Evolutionary conservation across 2,797 vertebrate species (phyloP).

Genomic region (Limnodromus scolopaceus): DNA sequence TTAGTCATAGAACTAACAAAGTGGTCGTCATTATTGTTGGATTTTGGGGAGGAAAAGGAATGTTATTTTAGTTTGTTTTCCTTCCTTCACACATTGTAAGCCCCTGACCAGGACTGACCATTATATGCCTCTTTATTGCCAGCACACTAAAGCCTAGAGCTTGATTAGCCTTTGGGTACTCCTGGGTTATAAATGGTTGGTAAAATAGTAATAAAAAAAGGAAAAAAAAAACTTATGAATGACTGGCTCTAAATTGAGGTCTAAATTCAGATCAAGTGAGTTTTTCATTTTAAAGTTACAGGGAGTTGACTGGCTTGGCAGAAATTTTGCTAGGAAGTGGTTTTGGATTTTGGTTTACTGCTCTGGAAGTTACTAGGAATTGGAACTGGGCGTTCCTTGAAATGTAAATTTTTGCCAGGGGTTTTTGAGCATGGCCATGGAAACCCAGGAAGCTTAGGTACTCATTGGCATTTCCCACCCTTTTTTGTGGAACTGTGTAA

Average conservation of each 20-base stretch:
- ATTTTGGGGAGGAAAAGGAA: neutral
- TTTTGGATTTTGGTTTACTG: conserved; percentile 52
- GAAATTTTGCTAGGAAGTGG: conserved; percentile 57
- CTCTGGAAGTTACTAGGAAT: neutral
- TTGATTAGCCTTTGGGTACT: neutral
- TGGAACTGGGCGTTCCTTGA: conserved; percentile 60
- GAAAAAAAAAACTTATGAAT: neutral
- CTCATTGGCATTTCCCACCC: conserved; percentile 47
- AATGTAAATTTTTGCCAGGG: conserved; percentile 60
- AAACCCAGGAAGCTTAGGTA: conserved; percentile 51
- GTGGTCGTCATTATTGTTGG: neutral
- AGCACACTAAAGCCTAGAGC: neutral
- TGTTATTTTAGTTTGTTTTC: neutral
- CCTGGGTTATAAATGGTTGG: neutral
- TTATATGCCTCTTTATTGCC: neutral
- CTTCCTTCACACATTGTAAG: neutral
- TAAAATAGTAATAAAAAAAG: conserved; percentile 10
- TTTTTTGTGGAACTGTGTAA: conserved; percentile 65
- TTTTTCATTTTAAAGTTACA: conserved; percentile 20
- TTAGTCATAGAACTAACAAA: neutral
- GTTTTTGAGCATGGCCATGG: conserved; percentile 60
- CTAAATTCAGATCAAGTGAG: neutral
- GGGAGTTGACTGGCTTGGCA: conserved; percentile 38
- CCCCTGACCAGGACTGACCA: neutral
- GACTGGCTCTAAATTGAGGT: neutral